These are phyloP conservation scores for Pyrrhosoma nymphula DNA, from an alignment of 2,888 invertebrate species.

Conservation along the genomic window DNA sequence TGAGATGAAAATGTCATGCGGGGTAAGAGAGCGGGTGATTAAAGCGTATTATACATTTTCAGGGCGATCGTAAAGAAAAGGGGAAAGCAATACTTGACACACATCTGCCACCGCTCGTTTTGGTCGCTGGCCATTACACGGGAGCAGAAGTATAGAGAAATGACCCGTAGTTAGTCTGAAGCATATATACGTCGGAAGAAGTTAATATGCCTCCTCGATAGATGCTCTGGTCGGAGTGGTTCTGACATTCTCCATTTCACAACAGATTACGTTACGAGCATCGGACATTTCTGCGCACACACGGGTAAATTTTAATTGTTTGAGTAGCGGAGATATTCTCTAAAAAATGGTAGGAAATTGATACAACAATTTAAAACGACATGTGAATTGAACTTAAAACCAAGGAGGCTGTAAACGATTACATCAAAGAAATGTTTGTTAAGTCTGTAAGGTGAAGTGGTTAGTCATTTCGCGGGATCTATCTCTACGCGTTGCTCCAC, in stretches of 20 bases:
- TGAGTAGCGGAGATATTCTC: too few relatives aligned
- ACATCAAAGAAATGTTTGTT: too few relatives aligned
- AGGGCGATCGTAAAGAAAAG: background rate
- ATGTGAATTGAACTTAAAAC: too few relatives aligned
- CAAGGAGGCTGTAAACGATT: too few relatives aligned
- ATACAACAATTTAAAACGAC: too few relatives aligned
- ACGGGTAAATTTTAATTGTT: too few relatives aligned
- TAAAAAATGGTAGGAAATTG: too few relatives aligned
- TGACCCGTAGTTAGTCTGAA: background rate
- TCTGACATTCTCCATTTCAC: background rate
- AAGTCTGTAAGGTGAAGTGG: too few relatives aligned
- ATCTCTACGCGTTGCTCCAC: too few relatives aligned
- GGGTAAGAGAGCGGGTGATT: background rate
- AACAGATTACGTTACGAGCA: background rate
- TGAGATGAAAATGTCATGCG: slow-evolving; percentile 9
- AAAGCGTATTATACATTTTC: background rate
- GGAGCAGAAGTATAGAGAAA: background rate
- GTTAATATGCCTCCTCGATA: background rate
- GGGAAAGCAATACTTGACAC: slow-evolving; percentile 36
- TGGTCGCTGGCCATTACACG: background rate
- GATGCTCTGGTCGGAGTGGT: background rate
- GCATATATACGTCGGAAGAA: background rate
- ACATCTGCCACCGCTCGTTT: slow-evolving; percentile 20
- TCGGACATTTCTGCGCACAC: too few relatives aligned
- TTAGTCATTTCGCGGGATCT: too few relatives aligned